Conservation (phyloP, 2,888 invertebrate species). For the Pachymerium ferrugineum region DNA sequence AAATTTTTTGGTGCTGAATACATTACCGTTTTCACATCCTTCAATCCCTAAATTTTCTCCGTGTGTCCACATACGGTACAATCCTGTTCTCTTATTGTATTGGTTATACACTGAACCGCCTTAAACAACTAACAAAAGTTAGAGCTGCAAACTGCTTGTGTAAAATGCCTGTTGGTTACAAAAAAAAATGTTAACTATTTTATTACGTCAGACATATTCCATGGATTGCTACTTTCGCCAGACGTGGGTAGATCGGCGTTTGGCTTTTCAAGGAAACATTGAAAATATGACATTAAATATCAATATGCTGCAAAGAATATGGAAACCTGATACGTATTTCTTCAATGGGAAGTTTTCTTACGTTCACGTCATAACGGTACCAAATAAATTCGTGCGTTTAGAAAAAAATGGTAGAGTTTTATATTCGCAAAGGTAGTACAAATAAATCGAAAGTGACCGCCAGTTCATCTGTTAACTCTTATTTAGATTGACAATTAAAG, state of each 20-base stretch:
- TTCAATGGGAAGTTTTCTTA: slow-evolving; percentile 92
- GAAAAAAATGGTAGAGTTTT: slow-evolving; percentile 84
- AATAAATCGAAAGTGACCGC: not conserved
- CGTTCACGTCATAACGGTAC: slow-evolving; percentile 91
- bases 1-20: too few relatives aligned
- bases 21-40: too few relatives aligned
- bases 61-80: too few relatives aligned
- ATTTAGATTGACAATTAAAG: slow-evolving; percentile 70
- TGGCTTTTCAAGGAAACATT: slow-evolving; percentile 62
- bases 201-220: slow-evolving; percentile 62
- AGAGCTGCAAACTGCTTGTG: too few relatives aligned
- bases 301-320: slow-evolving; percentile 81
- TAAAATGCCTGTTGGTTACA: too few relatives aligned
- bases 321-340: slow-evolving; percentile 95
- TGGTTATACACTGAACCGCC: too few relatives aligned
- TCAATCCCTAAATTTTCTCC: too few relatives aligned
- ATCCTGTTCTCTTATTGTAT: too few relatives aligned
- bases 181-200: slow-evolving; percentile 20
- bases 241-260: slow-evolving; percentile 70
- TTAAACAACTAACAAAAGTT: too few relatives aligned
- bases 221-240: slow-evolving; percentile 86
- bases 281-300: slow-evolving; percentile 69
- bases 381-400: slow-evolving; percentile 85
- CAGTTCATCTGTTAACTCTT: not conserved
- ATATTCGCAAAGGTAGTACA: slow-evolving; percentile 79